Base-by-base conservation (phyloP, 2,888 invertebrate species). In the Archips xylosteana region DNA sequence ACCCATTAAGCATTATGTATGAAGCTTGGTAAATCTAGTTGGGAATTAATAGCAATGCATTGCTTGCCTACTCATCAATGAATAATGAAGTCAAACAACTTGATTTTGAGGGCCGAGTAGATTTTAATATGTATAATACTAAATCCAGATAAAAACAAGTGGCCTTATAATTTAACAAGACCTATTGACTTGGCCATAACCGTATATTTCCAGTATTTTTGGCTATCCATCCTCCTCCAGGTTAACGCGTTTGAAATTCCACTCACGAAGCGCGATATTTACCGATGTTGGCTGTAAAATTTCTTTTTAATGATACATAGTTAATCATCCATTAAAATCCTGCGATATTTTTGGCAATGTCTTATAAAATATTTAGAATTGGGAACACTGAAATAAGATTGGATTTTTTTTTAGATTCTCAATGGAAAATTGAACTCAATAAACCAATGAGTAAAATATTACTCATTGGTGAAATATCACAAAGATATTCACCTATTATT, bases 181-280 rank as follows among this genome's bases (percentile, higher is more conserved):
- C 9, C 15, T 6, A 6, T 49, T n/a, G 32, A 23, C 32, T 51
- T 57, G 57, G 10, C 12, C 9, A 57, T 57, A 57, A 32, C 57
- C 57, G 12, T 57, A 32, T 10, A 12, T 57, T 57, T 57, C 32
- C 10, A 51, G 49, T 49, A 49, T 51, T 61, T 62, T 54, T 9
- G 36, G 47, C 57, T 45, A 70, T 70, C 70, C 13, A 36, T 70
- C 70, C 5, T 64, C 57, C 13, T 10, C 23, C 32, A 47, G 57
- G 64, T 59, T 59, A 34, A 47, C 34, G 34, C 45, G 47, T 64
- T 64, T 15, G 36, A 64, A 15, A 71, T 71, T 47, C 64, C 0
- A 3, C 64, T 42, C 70, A 59, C 64, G 70, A 2, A 47, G 59
- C 34, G 15, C 8, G 10, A 23, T 70, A 51, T 70, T 64, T 70